phyloP scores from a whole-genome alignment of 2,888 invertebrate species.

The Pteria penguin region DNA sequence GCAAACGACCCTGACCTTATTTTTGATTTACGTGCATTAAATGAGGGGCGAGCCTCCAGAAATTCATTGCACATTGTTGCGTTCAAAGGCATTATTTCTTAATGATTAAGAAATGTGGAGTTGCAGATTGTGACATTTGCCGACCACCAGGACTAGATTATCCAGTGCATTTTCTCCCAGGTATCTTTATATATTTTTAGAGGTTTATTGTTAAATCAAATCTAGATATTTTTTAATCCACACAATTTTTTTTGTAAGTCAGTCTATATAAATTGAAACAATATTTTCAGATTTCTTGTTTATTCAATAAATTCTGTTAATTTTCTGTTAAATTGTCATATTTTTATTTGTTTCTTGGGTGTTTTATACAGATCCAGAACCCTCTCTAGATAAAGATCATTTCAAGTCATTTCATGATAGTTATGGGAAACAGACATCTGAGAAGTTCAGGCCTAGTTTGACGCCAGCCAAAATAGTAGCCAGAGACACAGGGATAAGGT shows the following conservation, averaged over 20 bases:
- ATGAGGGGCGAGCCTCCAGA: constrained; percentile 16
- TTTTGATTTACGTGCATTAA: not conserved
- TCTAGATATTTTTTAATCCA: no score
- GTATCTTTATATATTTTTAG: no score
- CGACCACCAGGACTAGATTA: constrained; percentile 1
- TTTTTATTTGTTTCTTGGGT: no score
- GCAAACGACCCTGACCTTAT: constrained; percentile 5
- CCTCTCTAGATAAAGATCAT: not conserved
- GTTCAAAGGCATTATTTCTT: not conserved
- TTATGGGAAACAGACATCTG: not conserved
- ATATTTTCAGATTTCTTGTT: no score
- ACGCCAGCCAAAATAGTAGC: not conserved
- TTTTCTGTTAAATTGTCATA: no score
- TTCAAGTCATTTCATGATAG: not conserved
- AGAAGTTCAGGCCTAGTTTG: constrained; percentile 6
- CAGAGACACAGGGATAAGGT: not conserved
- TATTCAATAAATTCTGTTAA: no score
- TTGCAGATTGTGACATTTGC: not conserved
- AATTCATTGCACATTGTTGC: no score
- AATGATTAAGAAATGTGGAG: constrained; percentile 9
- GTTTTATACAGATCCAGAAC: not conserved
- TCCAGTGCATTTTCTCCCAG: no score
- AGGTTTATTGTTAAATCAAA: no score
- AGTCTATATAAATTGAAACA: no score
- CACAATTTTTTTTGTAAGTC: no score